Conservation (phyloP, 2,888 invertebrate genomes). For the Trachelus troglodyta region DNA sequence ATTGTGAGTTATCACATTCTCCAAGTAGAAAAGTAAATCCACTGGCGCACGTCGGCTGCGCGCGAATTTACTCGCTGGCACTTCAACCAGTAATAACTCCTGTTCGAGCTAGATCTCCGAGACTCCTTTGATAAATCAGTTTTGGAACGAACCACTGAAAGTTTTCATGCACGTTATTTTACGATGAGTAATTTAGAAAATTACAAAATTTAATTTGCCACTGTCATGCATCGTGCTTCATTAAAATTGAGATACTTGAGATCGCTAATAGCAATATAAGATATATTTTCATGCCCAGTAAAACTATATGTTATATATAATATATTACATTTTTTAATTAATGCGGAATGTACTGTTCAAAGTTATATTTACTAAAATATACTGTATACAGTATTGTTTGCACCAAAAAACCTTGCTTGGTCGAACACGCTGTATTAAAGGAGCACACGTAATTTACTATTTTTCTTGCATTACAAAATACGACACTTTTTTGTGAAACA, state of each 20-base stretch:
- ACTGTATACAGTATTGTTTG: not conserved
- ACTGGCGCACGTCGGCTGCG: not conserved
- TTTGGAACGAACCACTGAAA: not conserved
- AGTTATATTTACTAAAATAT: not conserved
- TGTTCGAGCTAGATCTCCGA: constrained; percentile 13
- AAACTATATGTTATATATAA: not conserved
- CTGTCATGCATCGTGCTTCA: not conserved
- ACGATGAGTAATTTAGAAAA: not conserved
- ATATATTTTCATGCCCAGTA: not conserved
- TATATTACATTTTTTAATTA: not conserved
- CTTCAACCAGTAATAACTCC: constrained; percentile 40
- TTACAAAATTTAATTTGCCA: not conserved
- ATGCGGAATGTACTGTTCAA: not conserved
- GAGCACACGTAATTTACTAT: too few relatives aligned
- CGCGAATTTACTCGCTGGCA: constrained; percentile 25
- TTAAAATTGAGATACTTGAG: not conserved
- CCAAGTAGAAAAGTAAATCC: not conserved
- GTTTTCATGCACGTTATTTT: not conserved
- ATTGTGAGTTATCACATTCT: not conserved
- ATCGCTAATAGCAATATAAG: not conserved
- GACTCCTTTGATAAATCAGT: not conserved
- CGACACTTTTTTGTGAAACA: too few relatives aligned
- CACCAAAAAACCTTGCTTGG: too few relatives aligned
- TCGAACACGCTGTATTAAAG: too few relatives aligned
- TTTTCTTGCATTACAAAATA: too few relatives aligned